Evolutionary conservation across 1,140 invertebrate genomes (phyloP).

Genomic region (Frieseomelitta varia): DNA sequence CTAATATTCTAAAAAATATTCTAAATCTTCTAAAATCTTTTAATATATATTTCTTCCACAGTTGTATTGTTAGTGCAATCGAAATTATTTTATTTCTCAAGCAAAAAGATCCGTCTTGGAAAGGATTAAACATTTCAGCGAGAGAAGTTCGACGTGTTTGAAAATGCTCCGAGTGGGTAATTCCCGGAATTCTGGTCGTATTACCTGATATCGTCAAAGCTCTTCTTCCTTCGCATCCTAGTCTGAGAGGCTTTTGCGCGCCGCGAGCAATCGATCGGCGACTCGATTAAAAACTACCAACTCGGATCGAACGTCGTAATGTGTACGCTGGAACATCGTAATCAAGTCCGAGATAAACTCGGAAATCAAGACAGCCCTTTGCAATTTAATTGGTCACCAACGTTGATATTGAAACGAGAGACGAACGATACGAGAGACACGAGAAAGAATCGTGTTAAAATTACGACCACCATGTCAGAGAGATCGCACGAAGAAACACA

Average conservation of each 20-base stretch:
- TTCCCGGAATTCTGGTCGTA: slow-evolving; percentile 8
- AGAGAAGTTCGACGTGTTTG: neutral
- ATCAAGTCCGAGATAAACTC: slow-evolving; percentile 48
- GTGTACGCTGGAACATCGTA: slow-evolving; percentile 29
- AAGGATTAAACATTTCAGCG: neutral
- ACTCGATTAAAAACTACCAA: slow-evolving; percentile 56
- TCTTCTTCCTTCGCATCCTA: neutral
- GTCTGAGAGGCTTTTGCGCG: slow-evolving; percentile 47
- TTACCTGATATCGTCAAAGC: slow-evolving; percentile 6
- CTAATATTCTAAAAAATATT: no score
- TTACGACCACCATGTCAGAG: neutral
- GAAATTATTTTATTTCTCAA: no score
- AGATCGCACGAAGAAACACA: neutral
- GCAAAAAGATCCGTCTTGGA: no score
- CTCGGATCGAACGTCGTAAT: slow-evolving; percentile 37
- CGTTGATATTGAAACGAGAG: neutral
- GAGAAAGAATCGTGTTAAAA: neutral
- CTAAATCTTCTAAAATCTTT: no score
- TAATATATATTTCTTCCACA: no score
- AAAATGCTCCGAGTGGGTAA: slow-evolving; percentile 3
- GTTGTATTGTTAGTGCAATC: no score
- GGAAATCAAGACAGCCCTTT: neutral
- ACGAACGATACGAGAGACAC: no score
- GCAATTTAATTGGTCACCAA: neutral
- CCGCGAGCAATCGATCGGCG: slow-evolving; percentile 53